These are phyloP conservation scores for Ceyx erithaca DNA, from an alignment of 2,797 vertebrate genomes.

Conservation along the genomic window DNA sequence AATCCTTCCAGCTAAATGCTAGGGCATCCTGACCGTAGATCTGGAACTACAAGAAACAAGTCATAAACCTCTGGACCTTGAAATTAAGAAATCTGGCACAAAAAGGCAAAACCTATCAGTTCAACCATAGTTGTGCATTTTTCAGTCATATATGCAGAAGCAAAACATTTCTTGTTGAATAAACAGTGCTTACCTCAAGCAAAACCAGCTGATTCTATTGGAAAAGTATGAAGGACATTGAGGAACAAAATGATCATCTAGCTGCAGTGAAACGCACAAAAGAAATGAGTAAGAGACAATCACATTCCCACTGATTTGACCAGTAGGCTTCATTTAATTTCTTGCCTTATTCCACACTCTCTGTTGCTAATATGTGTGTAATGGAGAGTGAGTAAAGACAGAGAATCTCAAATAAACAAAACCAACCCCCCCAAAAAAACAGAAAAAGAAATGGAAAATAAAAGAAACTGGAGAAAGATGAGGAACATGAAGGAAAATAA, in stretches of 20 bases:
- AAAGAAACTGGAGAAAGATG: background rate
- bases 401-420: background rate
- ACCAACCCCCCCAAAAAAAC: background rate
- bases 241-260: background rate
- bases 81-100: conserved; percentile 67
- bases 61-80: conserved; percentile 72
- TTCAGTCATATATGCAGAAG: background rate
- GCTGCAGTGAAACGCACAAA: background rate
- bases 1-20: conserved; percentile 62
- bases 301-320: background rate
- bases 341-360: background rate
- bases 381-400: fast-evolving
- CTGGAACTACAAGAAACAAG: conserved; percentile 76
- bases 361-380: background rate
- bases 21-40: conserved; percentile 74
- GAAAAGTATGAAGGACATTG: background rate
- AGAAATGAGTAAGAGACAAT: background rate
- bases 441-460: background rate
- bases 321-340: background rate
- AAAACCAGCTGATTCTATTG: conserved; percentile 7
- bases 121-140: background rate
- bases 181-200: background rate
- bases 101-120: conserved; percentile 11
- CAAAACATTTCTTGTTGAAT: background rate
- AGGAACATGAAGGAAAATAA: background rate